Conservation (phyloP, 2,113 vertebrate species). For the Rhinichthys klamathensis region DNA sequence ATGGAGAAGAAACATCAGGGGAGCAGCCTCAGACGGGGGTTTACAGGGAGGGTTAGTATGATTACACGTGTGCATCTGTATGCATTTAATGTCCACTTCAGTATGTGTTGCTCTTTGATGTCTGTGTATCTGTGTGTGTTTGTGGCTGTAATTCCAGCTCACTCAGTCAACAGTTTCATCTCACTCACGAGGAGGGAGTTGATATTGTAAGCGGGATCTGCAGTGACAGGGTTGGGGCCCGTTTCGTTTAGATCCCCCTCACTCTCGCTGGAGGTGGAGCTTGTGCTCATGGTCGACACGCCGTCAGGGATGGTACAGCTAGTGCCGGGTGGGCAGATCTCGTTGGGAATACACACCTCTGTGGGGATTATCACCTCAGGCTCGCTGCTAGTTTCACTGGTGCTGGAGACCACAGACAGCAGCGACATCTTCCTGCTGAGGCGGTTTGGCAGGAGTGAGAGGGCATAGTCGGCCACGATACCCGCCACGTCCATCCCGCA, state of each 20-base stretch:
- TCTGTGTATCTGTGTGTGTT: conserved; percentile 45
- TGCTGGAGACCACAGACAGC: conserved; percentile 82
- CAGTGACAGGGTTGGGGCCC: conserved; percentile 68
- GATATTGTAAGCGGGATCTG: conserved; percentile 82
- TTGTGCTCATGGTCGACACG: conserved; percentile 82
- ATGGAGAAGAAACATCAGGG: conserved; percentile 71
- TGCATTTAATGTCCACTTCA: conserved; percentile 41
- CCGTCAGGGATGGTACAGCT: conserved; percentile 69
- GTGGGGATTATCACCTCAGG: conserved; percentile 66
- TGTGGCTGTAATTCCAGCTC: conserved; percentile 67
- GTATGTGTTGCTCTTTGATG: conserved; percentile 42
- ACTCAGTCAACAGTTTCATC: conserved; percentile 87
- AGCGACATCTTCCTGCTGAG: conserved; percentile 85
- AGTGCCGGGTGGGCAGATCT: conserved; percentile 39
- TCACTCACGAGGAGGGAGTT: conserved; percentile 84
- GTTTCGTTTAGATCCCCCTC: conserved; percentile 84
- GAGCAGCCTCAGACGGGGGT: conserved; percentile 79
- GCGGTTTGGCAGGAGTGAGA: conserved; percentile 84
- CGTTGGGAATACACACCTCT: conserved; percentile 41
- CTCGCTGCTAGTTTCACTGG: conserved; percentile 85
- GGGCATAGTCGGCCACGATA: conserved; percentile 87
- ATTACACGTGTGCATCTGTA: conserved; percentile 49
- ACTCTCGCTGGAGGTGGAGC: conserved; percentile 87
- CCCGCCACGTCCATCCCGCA: conserved; percentile 88
- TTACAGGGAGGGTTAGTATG: conserved; percentile 58